These are phyloP conservation scores for Zaprionus davidi DNA, from an alignment of 1,140 invertebrate genomes.

Conservation along the genomic window DNA sequence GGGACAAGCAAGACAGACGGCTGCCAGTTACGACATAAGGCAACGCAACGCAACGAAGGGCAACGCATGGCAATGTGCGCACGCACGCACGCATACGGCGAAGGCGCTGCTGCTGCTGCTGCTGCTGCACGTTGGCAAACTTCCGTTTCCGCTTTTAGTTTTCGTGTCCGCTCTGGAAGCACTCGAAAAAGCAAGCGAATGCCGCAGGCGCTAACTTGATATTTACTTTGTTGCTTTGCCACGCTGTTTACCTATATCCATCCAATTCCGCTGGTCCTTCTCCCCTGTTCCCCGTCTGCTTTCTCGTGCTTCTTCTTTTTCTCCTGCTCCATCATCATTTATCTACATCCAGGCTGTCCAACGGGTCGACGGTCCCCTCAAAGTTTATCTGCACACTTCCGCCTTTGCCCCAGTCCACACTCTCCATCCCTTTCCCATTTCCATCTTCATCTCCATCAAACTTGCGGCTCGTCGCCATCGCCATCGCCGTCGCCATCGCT, in stretches of 20 bases:
- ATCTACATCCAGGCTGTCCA: constrained; percentile 2
- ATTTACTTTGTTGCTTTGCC: constrained; percentile 76
- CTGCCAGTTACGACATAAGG: constrained; percentile 16
- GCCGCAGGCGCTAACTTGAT: constrained; percentile 80
- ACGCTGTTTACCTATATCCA: constrained; percentile 65
- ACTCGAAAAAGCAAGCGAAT: constrained; percentile 49
- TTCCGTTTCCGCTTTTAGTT: constrained; percentile 81
- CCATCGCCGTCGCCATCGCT: constrained; percentile 47
- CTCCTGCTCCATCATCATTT: constrained; percentile 19
- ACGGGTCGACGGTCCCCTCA: constrained; percentile 16
- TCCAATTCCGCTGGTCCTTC: constrained; percentile 3
- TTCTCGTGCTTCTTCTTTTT: not conserved
- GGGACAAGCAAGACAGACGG: constrained; percentile 6
- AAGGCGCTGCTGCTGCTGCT: constrained; percentile 17
- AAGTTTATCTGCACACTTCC: constrained; percentile 69
- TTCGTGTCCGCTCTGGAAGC: constrained; percentile 52
- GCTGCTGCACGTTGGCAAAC: constrained; percentile 64
- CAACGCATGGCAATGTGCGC: constrained; percentile 47
- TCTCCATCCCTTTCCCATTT: constrained; percentile 11
- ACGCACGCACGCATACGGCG: constrained; percentile 49
- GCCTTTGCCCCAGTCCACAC: constrained; percentile 24
- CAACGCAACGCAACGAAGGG: too few species aligned
- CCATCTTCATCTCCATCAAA: constrained; percentile 55
- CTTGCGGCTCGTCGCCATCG: constrained; percentile 53
- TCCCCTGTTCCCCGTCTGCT: not conserved